Base-by-base conservation (phyloP, 1,140 invertebrate species). In the Drosophila rhopaloa region DNA sequence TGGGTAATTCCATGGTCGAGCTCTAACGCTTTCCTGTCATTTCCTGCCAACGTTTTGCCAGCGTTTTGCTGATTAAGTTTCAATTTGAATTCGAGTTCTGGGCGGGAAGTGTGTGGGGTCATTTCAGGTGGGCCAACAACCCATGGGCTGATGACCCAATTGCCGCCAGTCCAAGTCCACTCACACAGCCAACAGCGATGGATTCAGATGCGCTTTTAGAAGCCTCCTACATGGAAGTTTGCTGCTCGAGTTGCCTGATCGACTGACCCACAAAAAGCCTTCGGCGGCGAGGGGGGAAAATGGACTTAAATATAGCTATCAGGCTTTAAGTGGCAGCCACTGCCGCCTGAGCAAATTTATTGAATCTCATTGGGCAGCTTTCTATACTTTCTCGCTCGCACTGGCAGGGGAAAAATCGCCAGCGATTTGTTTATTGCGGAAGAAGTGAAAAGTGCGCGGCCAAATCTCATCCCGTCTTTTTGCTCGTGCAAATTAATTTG, bases 271-370 rank as follows among this genome's bases (percentile, higher is more conserved):
- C 72, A 85, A 82, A 85, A 63, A 76, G 74, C 77, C 81, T 76
- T 76, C 38, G 35, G 43, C 40, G 44, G 11, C 35, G 43, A 38
- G 9, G 71, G 71, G 43, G 51, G 60, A 19, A 66, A 65, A 71
- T 74, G 60, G 79, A 89, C 83, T 89, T 88, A 88, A 88, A 88
- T 88, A 88, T 89, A 88, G 83, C 80, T 88, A 88, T 88, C 84
- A 88, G 68, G 43, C 63, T 80, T 84, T 88, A 88, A 88, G 83
- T 89, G 83, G 84, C 76, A 83, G 83, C 84, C 84, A 79, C 67
- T 57, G 46, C 53, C 59, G 78, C 63, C 59, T 72, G 60, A 47
- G 72, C 59, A 80, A 88, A 88, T 88, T 88, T 88, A 88, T 88
- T 88, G 84, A 88, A 89, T 84, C 73, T 81, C 83, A 88, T 88